A percentile compares a stretch with the other conserved stretches of the same genome.
phyloP scores from a whole-genome alignment of 2,888 invertebrate genomes.

The Helobdella robusta region DNA sequence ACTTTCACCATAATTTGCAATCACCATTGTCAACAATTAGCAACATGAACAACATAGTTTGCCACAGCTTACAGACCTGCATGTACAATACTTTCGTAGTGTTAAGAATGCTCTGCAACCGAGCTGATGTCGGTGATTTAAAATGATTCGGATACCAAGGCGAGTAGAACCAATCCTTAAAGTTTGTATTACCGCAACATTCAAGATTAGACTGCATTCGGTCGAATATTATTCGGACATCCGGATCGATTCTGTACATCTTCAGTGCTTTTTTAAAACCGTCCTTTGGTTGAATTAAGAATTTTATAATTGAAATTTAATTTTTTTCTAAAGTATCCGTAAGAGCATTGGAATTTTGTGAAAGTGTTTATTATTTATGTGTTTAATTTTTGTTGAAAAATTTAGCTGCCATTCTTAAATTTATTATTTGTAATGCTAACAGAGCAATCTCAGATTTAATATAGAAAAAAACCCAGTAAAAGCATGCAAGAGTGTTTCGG shows the following conservation, averaged over 20 bases:
- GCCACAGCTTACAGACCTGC: too few relatives aligned
- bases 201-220: neutral
- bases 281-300: neutral
- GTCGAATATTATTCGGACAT: neutral
- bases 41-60: too few relatives aligned
- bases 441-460: too few relatives aligned
- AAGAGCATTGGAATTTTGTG: neutral
- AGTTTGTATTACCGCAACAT: neutral
- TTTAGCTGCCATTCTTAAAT: neutral
- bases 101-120: too few relatives aligned
- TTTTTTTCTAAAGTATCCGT: neutral
- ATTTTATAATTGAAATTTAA: too few relatives aligned
- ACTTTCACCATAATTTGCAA: too few relatives aligned
- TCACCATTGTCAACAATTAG: too few relatives aligned
- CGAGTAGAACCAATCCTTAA: slow-evolving; percentile 2
- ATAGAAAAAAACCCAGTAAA: too few relatives aligned
- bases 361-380: neutral
- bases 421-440: neutral
- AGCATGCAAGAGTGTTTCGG: too few relatives aligned
- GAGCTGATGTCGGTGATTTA: neutral
- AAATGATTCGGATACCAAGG: neutral
- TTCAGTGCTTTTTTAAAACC: neutral
- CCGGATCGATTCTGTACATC: neutral
- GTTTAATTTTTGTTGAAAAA: neutral
- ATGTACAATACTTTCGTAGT: too few relatives aligned